A percentile compares a stretch with the other conserved stretches of the same genome.
These are phyloP conservation scores for Apodemia duryi DNA, from an alignment of 2,888 invertebrate genomes.

Conservation along the genomic window DNA sequence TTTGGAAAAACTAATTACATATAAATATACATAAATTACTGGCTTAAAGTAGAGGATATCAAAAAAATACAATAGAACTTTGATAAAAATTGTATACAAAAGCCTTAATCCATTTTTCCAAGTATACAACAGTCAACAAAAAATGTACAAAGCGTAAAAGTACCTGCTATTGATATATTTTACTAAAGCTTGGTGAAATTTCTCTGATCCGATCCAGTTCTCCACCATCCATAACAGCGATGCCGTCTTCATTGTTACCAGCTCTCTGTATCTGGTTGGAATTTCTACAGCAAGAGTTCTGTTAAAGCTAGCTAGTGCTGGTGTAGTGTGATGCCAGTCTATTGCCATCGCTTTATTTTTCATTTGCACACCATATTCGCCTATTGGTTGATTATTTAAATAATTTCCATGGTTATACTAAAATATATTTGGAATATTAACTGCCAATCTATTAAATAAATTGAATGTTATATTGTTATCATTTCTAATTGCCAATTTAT, in stretches of 20 bases:
- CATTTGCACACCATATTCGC: slow-evolving; percentile 53
- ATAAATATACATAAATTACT: no score
- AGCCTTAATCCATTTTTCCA: no score
- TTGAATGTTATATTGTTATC: no score
- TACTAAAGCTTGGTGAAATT: slow-evolving; percentile 51
- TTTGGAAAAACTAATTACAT: no score
- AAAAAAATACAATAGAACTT: no score
- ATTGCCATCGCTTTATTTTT: slow-evolving; percentile 58
- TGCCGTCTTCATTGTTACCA: slow-evolving; percentile 66
- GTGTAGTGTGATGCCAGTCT: slow-evolving; percentile 56
- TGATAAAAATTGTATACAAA: no score
- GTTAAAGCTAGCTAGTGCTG: slow-evolving; percentile 54
- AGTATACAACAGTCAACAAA: no score
- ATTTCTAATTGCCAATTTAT: no score
- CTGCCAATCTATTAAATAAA: no score
- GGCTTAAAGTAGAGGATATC: no score
- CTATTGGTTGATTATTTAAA: slow-evolving; percentile 37
- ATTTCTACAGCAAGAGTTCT: slow-evolving; percentile 55
- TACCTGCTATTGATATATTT: slow-evolving; percentile 58
- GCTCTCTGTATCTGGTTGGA: slow-evolving; percentile 49
- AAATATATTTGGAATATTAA: slow-evolving; percentile 24
- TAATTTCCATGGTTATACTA: slow-evolving; percentile 50
- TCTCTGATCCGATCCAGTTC: slow-evolving; percentile 62
- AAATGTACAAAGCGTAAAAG: slow-evolving; percentile 20
- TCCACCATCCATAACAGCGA: slow-evolving; percentile 70